Base-by-base conservation (phyloP, 2,113 vertebrate species). In the Ophiodon elongatus region DNA sequence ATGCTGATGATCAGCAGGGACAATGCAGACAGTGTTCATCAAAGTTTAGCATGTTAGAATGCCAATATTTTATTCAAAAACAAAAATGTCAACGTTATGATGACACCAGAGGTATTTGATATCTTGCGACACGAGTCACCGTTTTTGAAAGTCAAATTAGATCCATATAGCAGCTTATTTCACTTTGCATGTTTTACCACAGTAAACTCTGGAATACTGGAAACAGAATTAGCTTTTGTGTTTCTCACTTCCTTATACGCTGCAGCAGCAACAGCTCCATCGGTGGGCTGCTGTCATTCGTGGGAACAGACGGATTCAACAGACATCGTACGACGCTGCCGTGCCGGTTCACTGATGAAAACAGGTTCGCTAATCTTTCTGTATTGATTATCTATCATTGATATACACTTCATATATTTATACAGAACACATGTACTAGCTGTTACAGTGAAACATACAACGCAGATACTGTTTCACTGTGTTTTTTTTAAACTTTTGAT, bases 111-210 rank as follows among this genome's bases (percentile, higher is more conserved):
- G 57, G 14, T 17, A 1, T 17, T 57, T 27, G n/a, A 11, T 57
- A 27, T n/a, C 9, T 0, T 2, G 54, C 0, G 25, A 27, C 13
- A 27, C 11, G 6, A 57, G 54, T 11, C 25, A 13, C 25, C 4
- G 1, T 25, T 33, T 91, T 91, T 90, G 85, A 84, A 39, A 86
- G 89, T 88, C 88, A 91, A 91, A 91, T 88, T 25, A 77, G 25
- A 35, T 3, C 0, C 1, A 11, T 4, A 23, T 19, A 8, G 37
- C 6, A 1, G 4, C n/a, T 2, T 15, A 35, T 27, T 56, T 29
- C 13, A 29, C 0, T 86, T 89, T 90, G 83, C 86, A 84, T 88
- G 0, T 23, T 11, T 4, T 0, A 5, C 2, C 59, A 29, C 25
- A 8, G 10, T 56, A 11, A 33, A 23, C 5, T 4, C 11, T 54